Evolutionary conservation across 2,888 invertebrate genomes (phyloP).

Genomic region (Ectobius pallidus): DNA sequence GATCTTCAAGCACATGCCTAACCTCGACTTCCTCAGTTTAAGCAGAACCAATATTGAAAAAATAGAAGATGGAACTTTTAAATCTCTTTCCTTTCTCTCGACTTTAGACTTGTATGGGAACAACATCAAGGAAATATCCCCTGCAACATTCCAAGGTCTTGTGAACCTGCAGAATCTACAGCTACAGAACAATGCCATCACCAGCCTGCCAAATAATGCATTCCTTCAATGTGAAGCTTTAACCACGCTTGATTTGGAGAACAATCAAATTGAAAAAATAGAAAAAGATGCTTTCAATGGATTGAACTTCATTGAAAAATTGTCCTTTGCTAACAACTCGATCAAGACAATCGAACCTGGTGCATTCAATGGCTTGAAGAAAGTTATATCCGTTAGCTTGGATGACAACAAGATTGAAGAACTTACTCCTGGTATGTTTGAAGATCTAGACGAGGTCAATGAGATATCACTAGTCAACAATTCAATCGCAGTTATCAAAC

Average conservation of each 20-base stretch:
- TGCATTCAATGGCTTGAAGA: not conserved
- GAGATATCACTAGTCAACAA: not conserved
- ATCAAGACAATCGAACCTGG: not conserved
- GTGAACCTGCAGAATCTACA: not conserved
- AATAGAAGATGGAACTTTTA: not conserved
- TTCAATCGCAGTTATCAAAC: not conserved
- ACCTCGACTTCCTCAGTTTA: not conserved
- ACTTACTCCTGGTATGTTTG: not conserved
- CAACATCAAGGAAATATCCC: not conserved
- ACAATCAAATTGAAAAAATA: not conserved
- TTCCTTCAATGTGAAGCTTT: not conserved
- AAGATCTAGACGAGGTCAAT: not conserved
- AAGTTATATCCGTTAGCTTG: not conserved
- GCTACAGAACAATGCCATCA: not conserved
- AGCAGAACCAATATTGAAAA: not conserved
- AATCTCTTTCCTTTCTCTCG: not conserved
- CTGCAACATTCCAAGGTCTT: not conserved
- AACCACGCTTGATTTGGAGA: not conserved
- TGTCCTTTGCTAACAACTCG: not conserved
- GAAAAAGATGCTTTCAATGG: not conserved
- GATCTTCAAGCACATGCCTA: not conserved
- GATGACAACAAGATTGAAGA: not conserved
- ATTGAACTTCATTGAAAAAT: not conserved
- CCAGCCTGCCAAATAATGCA: not conserved
- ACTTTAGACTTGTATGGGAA: not conserved